Evolutionary conservation across 2,113 vertebrate genomes (phyloP), one percentile per base, ranked within the genome.

Genomic region (Eulacestoma nigropectus): DNA sequence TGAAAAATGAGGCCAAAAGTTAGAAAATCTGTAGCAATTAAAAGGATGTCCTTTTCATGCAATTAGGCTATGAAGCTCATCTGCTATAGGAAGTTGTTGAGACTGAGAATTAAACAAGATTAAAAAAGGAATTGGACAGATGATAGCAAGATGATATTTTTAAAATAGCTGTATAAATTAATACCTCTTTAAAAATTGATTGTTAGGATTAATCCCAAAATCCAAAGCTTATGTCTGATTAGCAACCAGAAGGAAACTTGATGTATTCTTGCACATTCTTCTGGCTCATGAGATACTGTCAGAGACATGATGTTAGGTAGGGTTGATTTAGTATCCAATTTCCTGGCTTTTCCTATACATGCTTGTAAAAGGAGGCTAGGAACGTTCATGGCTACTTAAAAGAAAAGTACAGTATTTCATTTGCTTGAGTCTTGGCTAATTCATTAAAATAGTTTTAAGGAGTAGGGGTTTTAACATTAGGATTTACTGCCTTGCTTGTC

Each of bases 71-170:
- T 70, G 89, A 78, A 82, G 69, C 84, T 95, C 80, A 52, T 95
- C 92, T 95, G 84, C 93, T 76, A 41, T 69, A 93, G 87, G 89
- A 95, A 92, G 87, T 89, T 92, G 72, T 68, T 91, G 94, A 92
- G 95, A 87, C 89, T 91, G 84, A 85, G 70, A 95, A 85, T 89
- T 87, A 91, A 91, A 89, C 78, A 90, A 91, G 91, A 93, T 95
- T 92, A 44, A 87, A 91, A 89, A 89, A 70, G 35, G 29, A 94
- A 89, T 84, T 68, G 60, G 52, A 75, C 53, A 79, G 78, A 95
- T 93, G 82, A 90, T 79, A 79, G 62, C 2, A 18, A 90, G 64
- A 55, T 70, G 60, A 89, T 39, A 78, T 90, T 89, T 95, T 93
- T 75, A 1, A 19, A 80, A 46, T 86, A 77, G 70, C 88, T 92